phyloP scores from a whole-genome alignment of 2,797 vertebrate genomes.

The Molothrus ater region DNA sequence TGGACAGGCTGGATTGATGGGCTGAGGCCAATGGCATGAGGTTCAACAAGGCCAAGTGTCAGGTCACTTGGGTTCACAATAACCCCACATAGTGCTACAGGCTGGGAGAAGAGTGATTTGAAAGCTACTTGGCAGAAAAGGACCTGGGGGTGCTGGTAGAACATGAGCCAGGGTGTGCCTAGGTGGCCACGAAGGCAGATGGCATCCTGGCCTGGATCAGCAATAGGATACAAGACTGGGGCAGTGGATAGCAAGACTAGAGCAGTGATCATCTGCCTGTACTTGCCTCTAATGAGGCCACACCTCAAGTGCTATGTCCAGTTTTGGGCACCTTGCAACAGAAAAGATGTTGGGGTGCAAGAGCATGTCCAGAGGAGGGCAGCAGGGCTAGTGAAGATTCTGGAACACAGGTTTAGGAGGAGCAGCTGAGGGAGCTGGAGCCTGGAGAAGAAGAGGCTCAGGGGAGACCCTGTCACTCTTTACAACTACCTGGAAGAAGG shows the following conservation, averaged over 20 bases:
- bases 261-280: background rate
- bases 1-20: background rate
- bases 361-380: rapidly evolving
- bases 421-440: background rate
- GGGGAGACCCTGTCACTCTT: background rate
- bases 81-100: rapidly evolving
- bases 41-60: background rate
- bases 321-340: background rate
- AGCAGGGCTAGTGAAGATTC: background rate
- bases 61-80: background rate
- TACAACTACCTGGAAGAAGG: background rate
- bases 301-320: background rate
- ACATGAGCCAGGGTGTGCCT: background rate
- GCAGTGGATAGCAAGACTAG: background rate
- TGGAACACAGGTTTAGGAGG: background rate
- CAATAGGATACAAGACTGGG: background rate
- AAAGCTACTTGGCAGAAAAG: background rate
- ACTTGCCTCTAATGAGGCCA: background rate
- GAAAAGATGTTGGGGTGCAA: background rate
- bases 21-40: background rate
- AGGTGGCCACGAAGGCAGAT: background rate
- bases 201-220: background rate
- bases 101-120: background rate
- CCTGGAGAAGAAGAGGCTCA: background rate
- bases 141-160: background rate